phyloP scores from a whole-genome alignment of 2,113 vertebrate species.

The Trogon surrucura region DNA sequence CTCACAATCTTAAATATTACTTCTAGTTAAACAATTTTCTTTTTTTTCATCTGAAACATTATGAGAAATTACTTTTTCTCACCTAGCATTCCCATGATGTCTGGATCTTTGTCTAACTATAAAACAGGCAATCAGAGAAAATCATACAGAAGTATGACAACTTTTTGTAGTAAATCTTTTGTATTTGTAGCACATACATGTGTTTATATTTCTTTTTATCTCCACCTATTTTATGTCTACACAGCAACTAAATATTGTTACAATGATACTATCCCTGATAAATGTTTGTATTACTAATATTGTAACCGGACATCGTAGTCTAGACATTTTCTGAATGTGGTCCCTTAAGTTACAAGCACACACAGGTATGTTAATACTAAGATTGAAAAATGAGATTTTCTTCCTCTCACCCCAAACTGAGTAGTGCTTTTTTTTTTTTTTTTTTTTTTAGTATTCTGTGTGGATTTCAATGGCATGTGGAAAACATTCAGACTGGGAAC shows the following conservation, averaged over 20 bases:
- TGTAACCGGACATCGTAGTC: neutral
- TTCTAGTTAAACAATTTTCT: neutral
- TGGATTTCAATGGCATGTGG: neutral
- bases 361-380: neutral
- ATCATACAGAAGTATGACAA: neutral
- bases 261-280: neutral
- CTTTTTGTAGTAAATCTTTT: neutral
- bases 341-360: neutral
- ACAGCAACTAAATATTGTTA: neutral
- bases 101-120: neutral
- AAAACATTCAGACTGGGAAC: neutral
- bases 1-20: neutral
- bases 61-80: neutral
- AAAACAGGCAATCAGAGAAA: neutral
- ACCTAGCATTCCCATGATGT: neutral
- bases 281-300: neutral
- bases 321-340: neutral
- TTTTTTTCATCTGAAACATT: neutral
- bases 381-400: slow-evolving; percentile 1
- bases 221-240: neutral
- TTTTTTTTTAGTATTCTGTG: neutral
- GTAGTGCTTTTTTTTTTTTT: neutral
- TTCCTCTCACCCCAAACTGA: neutral
- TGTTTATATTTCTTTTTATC: neutral
- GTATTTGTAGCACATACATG: accelerated